Percentiles rank a stretch among this genome's conserved stretches.
These are phyloP conservation scores for Lepus europaeus DNA, from an alignment of 2,113 vertebrate genomes.

Conservation along the genomic window DNA sequence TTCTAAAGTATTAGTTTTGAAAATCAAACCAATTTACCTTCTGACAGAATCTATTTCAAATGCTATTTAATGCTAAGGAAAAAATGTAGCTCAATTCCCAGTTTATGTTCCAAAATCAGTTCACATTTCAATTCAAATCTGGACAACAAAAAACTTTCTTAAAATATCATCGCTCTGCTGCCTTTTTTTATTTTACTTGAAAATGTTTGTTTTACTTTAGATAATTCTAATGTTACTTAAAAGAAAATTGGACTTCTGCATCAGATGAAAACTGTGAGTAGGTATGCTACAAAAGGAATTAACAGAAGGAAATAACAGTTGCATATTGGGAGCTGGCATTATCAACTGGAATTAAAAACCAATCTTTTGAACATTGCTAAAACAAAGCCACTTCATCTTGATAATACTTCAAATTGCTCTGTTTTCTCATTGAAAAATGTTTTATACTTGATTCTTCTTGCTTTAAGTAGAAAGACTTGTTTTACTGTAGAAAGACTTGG, in stretches of 20 bases:
- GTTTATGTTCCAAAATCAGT: slow-evolving; percentile 15
- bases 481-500: neutral
- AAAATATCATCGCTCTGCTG: slow-evolving; percentile 37
- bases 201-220: slow-evolving; percentile 55
- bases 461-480: neutral
- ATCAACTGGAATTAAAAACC: slow-evolving; percentile 52
- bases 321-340: slow-evolving; percentile 26
- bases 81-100: neutral
- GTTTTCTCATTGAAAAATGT: neutral
- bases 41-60: neutral
- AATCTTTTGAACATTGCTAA: neutral
- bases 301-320: slow-evolving; percentile 43
- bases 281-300: slow-evolving; percentile 63
- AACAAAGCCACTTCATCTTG: slow-evolving; percentile 50
- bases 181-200: slow-evolving; percentile 33
- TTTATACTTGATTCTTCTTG: neutral
- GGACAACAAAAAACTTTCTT: slow-evolving; percentile 29
- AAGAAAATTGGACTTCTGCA: slow-evolving; percentile 72
- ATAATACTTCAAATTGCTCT: slow-evolving; percentile 45
- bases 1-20: neutral
- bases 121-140: slow-evolving; percentile 39
- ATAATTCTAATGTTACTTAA: slow-evolving; percentile 59
- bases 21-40: neutral
- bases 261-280: slow-evolving; percentile 61
- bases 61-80: neutral